phyloP scores from a whole-genome alignment of 2,888 invertebrate species.

The Drosophila paramelanica region DNA sequence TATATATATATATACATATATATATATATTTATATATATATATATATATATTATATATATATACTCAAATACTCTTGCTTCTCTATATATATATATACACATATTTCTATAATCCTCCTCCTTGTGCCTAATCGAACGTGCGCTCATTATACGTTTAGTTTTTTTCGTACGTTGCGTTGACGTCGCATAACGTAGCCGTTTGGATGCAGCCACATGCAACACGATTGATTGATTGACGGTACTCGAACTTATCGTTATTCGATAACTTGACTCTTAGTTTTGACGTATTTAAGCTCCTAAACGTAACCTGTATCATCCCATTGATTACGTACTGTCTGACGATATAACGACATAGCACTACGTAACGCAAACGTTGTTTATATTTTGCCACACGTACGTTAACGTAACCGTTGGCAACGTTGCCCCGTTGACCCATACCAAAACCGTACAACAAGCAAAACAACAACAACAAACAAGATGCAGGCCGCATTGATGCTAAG shows the following conservation, averaged over 20 bases:
- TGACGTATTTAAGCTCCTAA: slow-evolving; percentile 82
- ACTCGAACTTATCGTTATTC: slow-evolving; percentile 24
- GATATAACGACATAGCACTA: slow-evolving; percentile 37
- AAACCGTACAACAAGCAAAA: slow-evolving; percentile 54
- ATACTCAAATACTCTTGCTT: slow-evolving; percentile 40
- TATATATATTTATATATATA: slow-evolving; percentile 48
- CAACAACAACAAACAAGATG: slow-evolving; percentile 86
- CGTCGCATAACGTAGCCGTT: slow-evolving; percentile 27
- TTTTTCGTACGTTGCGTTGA: slow-evolving; percentile 44
- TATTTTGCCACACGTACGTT: slow-evolving; percentile 12
- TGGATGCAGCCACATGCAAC: slow-evolving; percentile 42
- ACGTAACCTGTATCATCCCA: slow-evolving; percentile 81
- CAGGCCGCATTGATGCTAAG: slow-evolving; percentile 97
- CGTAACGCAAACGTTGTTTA: slow-evolving; percentile 32
- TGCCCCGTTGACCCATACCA: slow-evolving; percentile 39
- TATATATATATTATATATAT: slow-evolving; percentile 3
- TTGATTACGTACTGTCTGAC: slow-evolving; percentile 66
- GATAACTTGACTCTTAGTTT: slow-evolving; percentile 75
- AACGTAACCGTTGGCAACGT: slow-evolving; percentile 3
- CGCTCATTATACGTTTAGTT: slow-evolving; percentile 59
- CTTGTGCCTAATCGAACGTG: slow-evolving; percentile 74
- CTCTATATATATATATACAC: slow-evolving; percentile 54
- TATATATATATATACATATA: slow-evolving; percentile 4
- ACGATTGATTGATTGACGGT: slow-evolving; percentile 11
- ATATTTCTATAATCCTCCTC: slow-evolving; percentile 71